Percentiles rank a stretch among this genome's conserved stretches.
Conservation (phyloP, 1,140 invertebrate species). For the Tetramorium parvispinum region DNA sequence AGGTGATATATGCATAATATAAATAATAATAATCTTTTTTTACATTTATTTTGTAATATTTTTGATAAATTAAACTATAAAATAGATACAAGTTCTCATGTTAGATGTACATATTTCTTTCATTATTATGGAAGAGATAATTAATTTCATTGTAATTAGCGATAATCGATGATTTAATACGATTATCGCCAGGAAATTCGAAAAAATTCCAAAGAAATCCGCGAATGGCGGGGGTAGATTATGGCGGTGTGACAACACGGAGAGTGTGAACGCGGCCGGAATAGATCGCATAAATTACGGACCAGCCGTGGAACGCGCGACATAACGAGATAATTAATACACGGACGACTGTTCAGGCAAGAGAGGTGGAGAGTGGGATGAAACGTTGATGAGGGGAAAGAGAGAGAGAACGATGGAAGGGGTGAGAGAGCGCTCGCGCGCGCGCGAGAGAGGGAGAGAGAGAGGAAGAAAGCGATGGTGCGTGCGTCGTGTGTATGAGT, state of each 20-base stretch:
- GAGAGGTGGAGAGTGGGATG: constrained; percentile 42
- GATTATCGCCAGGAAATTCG: constrained; percentile 21
- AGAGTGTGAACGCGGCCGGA: constrained; percentile 64
- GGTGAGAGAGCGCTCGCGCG: too few species aligned
- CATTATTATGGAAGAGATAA: background rate
- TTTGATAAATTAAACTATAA: background rate
- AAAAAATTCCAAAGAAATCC: constrained; percentile 16
- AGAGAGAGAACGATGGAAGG: background rate
- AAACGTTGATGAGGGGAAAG: constrained; percentile 54
- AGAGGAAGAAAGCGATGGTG: background rate
- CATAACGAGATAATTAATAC: constrained; percentile 78
- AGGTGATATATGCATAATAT: background rate
- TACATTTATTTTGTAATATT: background rate
- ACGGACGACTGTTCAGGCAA: constrained; percentile 68
- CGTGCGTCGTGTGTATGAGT: background rate
- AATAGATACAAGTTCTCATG: background rate
- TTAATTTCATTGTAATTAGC: constrained; percentile 6
- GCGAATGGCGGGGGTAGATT: constrained; percentile 14
- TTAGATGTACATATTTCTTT: background rate
- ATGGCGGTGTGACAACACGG: constrained; percentile 34
- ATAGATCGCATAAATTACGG: constrained; percentile 76
- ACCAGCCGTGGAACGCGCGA: constrained; percentile 64
- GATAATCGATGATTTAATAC: constrained; percentile 18
- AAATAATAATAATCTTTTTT: background rate
- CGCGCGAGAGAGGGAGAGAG: background rate